These are phyloP conservation scores for Dolichallabes microphthalmus DNA, from an alignment of 2,113 vertebrate species.

Conservation along the genomic window DNA sequence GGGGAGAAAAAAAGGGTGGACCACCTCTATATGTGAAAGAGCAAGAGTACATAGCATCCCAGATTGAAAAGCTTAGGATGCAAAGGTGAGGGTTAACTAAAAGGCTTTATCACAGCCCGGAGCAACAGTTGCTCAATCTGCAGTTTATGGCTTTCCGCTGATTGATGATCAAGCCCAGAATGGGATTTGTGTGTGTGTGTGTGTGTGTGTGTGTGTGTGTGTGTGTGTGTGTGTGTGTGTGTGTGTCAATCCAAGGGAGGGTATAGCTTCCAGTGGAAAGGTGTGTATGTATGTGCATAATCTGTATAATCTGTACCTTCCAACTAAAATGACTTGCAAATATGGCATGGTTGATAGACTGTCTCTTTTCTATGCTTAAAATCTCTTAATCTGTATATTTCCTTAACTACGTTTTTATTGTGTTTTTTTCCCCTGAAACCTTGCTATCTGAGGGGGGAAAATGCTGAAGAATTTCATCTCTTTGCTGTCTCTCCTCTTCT, in stretches of 20 bases:
- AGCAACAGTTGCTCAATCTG: conserved; percentile 23
- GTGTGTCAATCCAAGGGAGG: background rate
- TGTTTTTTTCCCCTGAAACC: background rate
- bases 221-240: background rate
- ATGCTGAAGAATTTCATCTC: conserved; percentile 79
- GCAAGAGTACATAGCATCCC: background rate
- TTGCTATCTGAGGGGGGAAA: conserved; percentile 33
- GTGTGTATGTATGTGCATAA: background rate
- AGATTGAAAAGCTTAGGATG: conserved; percentile 30
- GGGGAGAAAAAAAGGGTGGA: conserved; percentile 17
- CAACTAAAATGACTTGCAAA: conserved; percentile 1
- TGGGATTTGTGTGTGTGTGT: background rate
- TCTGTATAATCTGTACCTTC: background rate
- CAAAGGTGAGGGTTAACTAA: conserved; percentile 37
- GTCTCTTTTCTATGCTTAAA: background rate
- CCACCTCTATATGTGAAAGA: conserved; percentile 15
- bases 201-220: background rate
- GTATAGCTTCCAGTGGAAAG: too few relatives aligned
- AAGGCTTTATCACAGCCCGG: conserved; percentile 24
- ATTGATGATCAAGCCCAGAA: conserved; percentile 9
- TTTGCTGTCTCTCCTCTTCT: conserved; percentile 86
- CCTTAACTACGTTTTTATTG: background rate
- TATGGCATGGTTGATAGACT: background rate
- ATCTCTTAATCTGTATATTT: conserved; percentile 32
- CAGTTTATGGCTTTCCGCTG: conserved; percentile 19